Percentiles rank a stretch among this genome's conserved stretches.
These are phyloP conservation scores for Eurystomus gularis DNA, from an alignment of 2,113 vertebrate species.

Conservation along the genomic window DNA sequence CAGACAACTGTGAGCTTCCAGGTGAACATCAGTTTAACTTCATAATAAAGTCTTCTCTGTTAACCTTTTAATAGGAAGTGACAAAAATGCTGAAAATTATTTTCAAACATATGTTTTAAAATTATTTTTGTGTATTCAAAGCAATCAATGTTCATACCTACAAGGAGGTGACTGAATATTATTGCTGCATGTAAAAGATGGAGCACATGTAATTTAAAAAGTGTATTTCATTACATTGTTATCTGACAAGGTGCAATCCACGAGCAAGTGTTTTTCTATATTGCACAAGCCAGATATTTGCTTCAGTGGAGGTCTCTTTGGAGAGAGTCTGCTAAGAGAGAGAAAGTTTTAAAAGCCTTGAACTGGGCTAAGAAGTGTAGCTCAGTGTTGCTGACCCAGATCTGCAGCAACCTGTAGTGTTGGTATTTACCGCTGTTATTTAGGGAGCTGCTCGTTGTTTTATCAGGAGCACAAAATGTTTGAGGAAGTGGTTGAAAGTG, in stretches of 20 bases:
- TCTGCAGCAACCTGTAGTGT: not conserved
- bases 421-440: not conserved
- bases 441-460: not conserved
- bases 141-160: not conserved
- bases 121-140: not conserved
- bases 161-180: not conserved
- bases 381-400: not conserved
- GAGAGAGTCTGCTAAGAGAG: not conserved
- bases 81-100: not conserved
- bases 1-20: not conserved
- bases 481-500: not conserved
- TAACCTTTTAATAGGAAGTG: not conserved
- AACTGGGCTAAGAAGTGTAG: not conserved
- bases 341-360: not conserved
- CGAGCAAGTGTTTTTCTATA: not conserved
- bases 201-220: not conserved
- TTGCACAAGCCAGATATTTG: conserved; percentile 38
- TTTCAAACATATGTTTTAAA: conserved; percentile 13
- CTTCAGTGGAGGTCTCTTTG: not conserved
- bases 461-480: not conserved
- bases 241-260: not conserved
- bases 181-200: not conserved
- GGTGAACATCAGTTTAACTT: not conserved
- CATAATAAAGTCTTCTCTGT: not conserved
- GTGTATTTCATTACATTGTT: not conserved